Evolutionary conservation across 2,888 invertebrate species (phyloP), one percentile per base, ranked within the genome.

Genomic region (Diogma glabrata): DNA sequence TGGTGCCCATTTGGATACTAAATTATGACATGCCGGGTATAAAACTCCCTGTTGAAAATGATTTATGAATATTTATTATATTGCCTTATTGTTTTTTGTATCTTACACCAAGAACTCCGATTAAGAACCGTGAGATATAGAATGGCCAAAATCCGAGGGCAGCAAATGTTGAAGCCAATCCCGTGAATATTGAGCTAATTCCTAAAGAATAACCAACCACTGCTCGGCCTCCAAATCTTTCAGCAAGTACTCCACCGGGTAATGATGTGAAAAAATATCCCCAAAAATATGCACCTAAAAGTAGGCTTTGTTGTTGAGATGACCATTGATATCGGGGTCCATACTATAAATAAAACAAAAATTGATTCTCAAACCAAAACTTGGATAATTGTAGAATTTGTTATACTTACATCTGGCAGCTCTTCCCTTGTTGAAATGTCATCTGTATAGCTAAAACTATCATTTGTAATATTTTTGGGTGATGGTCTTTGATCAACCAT

Each of bases 1-100:
- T 1, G 85, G 84, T 0, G 82, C 75, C 85, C 85, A 85, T 59
- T 77, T 74, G 0, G 84, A 82, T 4, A 85, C 78, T 52, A 85
- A 61, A 4, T 74, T 75, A 57, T 82, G 82, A 9, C 79, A 70
- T 4, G 79, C 72, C 3, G 82, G 82, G 63, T 81, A 82, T 20
- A 76, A 66, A 19, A 79, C 71, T 9, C 82, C 82, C 72, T 79
- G 61, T 30, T 57, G 28, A 30, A 23, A 36, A 22, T 40, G 23
- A 30, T 19, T 28, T 28, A 30, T 10, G 22, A 33, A 33, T 14
- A 17, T 9, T 33, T 12, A 19, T 28, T 3, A 16, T 24, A 26
- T 19, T 17, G 17, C n/a, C 10, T 28, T 26, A 12, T 12, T 19
- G 2, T 23, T 20, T n/a, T n/a, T n/a, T 3, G 4, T 8, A 12